Evolutionary conservation across 2,113 vertebrate genomes (phyloP), one percentile per base, ranked within the genome.

Genomic region (Ondatra zibethicus): DNA sequence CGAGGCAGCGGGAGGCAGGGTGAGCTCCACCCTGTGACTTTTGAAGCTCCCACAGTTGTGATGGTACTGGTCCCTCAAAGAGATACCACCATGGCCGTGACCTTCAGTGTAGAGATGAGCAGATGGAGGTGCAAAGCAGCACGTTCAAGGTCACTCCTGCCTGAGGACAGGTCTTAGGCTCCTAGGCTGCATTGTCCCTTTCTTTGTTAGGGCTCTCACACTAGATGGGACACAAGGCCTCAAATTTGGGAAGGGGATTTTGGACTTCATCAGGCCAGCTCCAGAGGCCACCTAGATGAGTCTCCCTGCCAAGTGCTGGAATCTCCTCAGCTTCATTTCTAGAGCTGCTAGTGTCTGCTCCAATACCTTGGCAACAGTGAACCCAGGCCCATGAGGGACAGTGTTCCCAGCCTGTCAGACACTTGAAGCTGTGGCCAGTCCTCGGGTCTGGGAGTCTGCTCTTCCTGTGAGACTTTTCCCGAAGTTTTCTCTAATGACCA

Each of bases 181-280:
- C 45, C 72, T 36, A 3, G 1, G 16, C 45, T 7, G 7, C 1
- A 4, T 45, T 92, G 1, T 0, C 12, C n/a, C 36, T 10, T n/a
- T 12, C 25, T 52, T 17, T 14, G 16, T 21, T 0, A 5, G 29
- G 39, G 10, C 13, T 85, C 50, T 76, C 42, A 21, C 19, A 7
- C 1, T 5, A 42, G n/a, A 25, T n/a, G 76, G 45, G 17, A 31
- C 4, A 1, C 0, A 36, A 91, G 47, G 17, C 7, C 36, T 65
- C 29, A 2, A 4, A 10, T 50, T 42, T 50, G 17, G 11, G 17
- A 16, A 4, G 13, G 19, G 50, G 31, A 19, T 17, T 25, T 13
- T 0, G 8, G 58, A 12, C 39, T 66, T 2, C 50, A 2, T 65
- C 7, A 29, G 76, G n/a, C 76, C 23, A 29, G 45, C 78, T n/a